These are phyloP conservation scores for Aethes cnicana DNA, from an alignment of 2,888 invertebrate species.

Conservation along the genomic window DNA sequence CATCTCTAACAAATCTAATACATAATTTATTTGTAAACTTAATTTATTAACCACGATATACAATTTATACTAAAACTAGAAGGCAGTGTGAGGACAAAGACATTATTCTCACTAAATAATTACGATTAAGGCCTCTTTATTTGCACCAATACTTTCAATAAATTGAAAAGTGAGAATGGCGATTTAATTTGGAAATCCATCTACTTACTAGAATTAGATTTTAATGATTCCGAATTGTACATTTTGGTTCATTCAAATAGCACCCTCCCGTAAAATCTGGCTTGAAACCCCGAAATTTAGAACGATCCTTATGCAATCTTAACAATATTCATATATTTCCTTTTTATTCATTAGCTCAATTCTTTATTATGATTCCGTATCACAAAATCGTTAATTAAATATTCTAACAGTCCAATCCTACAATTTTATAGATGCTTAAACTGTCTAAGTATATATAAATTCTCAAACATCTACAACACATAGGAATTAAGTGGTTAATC, in stretches of 20 bases:
- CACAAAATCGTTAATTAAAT: too few relatives aligned
- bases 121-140: constrained; percentile 11
- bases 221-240: too few relatives aligned
- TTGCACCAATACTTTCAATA: constrained; percentile 2
- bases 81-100: constrained; percentile 19
- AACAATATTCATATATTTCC: too few relatives aligned
- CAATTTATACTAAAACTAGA: constrained; percentile 12
- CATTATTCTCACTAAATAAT: neutral
- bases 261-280: too few relatives aligned
- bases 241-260: too few relatives aligned
- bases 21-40: constrained; percentile 34
- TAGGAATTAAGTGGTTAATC: constrained; percentile 38
- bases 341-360: too few relatives aligned
- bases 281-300: too few relatives aligned
- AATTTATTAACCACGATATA: constrained; percentile 19
- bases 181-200: too few relatives aligned
- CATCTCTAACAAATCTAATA: constrained; percentile 37
- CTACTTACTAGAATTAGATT: neutral
- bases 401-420: neutral
- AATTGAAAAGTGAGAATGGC: too few relatives aligned
- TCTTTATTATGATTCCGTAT: too few relatives aligned
- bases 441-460: constrained; percentile 6
- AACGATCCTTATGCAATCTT: too few relatives aligned
- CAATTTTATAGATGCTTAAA: constrained; percentile 8
- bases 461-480: constrained; percentile 17